A percentile compares a stretch with the other conserved stretches of the same genome.
phyloP scores from a whole-genome alignment of 2,888 invertebrate species.

The Anoncus sp. region DNA sequence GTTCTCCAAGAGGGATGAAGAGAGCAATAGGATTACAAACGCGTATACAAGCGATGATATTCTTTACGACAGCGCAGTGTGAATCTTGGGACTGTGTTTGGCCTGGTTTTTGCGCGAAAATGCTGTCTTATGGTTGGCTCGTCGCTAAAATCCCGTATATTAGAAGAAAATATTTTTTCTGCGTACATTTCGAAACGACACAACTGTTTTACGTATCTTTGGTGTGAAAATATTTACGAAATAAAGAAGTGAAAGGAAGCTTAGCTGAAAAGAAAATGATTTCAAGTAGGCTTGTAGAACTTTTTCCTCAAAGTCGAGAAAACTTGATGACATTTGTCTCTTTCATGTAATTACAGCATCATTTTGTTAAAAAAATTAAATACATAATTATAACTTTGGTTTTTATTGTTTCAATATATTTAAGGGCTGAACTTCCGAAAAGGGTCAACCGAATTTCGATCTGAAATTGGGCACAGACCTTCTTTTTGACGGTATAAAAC shows the following conservation, averaged over 20 bases:
- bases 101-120: not conserved
- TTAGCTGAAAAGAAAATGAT: not conserved
- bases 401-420: not conserved
- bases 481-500: no score
- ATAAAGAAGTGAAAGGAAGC: not conserved
- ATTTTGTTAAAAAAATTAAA: no score
- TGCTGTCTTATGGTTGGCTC: not conserved
- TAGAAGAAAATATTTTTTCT: constrained; percentile 9
- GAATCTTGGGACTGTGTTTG: not conserved
- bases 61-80: constrained; percentile 27
- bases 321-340: not conserved
- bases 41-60: constrained; percentile 31
- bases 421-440: no score
- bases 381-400: no score
- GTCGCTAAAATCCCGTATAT: constrained; percentile 14
- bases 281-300: not conserved
- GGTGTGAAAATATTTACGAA: not conserved
- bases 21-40: constrained; percentile 27
- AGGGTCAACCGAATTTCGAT: no score
- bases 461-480: no score
- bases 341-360: not conserved
- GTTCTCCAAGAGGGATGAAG: constrained; percentile 5
- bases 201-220: not conserved
- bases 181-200: not conserved
- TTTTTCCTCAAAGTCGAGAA: not conserved